These are phyloP conservation scores for Pachyramphus minor DNA, from an alignment of 2,113 vertebrate species.

Conservation along the genomic window DNA sequence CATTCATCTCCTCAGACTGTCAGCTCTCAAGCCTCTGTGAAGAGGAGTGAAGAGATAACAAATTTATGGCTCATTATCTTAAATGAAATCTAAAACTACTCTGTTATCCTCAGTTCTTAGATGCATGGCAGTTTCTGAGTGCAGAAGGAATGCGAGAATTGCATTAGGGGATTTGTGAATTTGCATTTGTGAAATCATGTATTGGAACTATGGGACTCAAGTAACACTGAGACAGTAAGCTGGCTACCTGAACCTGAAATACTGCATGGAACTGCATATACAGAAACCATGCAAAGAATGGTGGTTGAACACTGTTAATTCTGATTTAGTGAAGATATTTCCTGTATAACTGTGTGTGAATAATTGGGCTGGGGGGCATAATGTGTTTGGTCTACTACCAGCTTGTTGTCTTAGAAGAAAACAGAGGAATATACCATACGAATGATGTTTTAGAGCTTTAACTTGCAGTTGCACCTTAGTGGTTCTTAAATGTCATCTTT, in stretches of 20 bases:
- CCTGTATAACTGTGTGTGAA: neutral
- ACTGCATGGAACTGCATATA: neutral
- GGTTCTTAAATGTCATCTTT: neutral
- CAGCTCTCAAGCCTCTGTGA: neutral
- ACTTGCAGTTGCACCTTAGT: neutral
- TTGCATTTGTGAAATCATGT: neutral
- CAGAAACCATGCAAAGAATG: neutral
- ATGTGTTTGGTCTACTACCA: neutral
- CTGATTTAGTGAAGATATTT: neutral
- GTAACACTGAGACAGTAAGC: neutral
- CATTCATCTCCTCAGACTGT: neutral
- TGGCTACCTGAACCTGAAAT: neutral
- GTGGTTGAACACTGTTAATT: neutral
- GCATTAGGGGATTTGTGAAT: neutral
- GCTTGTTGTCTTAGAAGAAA: neutral
- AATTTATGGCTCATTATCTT: conserved; percentile 9
- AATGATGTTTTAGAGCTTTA: neutral
- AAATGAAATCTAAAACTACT: conserved; percentile 38
- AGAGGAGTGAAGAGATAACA: conserved; percentile 15
- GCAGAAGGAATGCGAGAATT: neutral
- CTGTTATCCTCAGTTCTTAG: neutral
- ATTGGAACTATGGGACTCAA: neutral
- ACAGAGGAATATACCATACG: rapidly evolving
- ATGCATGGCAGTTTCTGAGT: neutral
- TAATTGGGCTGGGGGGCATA: neutral